Base-by-base conservation (phyloP, 2,113 vertebrate genomes). In the Tachuris rubrigastra region DNA sequence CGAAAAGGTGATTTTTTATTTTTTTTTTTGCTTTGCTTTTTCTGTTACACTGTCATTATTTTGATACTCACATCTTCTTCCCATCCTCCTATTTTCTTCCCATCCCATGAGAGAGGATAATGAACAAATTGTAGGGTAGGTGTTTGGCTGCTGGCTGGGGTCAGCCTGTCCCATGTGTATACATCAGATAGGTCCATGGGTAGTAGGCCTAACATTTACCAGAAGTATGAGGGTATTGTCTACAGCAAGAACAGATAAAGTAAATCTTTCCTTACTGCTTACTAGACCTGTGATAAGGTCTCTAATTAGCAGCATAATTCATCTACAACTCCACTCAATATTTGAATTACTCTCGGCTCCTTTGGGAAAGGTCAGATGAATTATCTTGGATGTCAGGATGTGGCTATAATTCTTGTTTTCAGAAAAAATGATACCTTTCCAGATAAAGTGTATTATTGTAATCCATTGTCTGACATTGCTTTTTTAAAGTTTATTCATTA, bases 21-120 rank as follows among this genome's bases (percentile, higher is more conserved):
- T 37, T 63, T 84, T 5, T 37, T 63, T 84, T 85, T 44, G 2
- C 10, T 49, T 55, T 49, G 1, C 4, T 81, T 82, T 69, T 20
- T 25, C 16, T 71, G 6, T 22, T 56, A 21, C 0, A 0, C 6
- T 31, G 3, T 55, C 17, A 10, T 25, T 56, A 35, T 28, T 37
- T 8, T 2, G 0, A 23, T 66, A 10, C 27, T 37, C 12, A 24
- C 6, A 19, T 55, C 24, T 55, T 73, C n/a, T 76, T 1, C 0
- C 7, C 23, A 46, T 68, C 8, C 7, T 79, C 39, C 21, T 77
- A 2, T 35, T 66, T 85, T 65, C 17, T 50, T 28, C 9, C 53
- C 33, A 5, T 53, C 5, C 37, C 2, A 0, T 31, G 14, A 25
- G 46, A 71, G 42, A 62, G 3, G 4, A 22, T 18, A 72, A 22